Conservation (phyloP, 2,888 invertebrate species). For the Polydrusus cervinus region DNA sequence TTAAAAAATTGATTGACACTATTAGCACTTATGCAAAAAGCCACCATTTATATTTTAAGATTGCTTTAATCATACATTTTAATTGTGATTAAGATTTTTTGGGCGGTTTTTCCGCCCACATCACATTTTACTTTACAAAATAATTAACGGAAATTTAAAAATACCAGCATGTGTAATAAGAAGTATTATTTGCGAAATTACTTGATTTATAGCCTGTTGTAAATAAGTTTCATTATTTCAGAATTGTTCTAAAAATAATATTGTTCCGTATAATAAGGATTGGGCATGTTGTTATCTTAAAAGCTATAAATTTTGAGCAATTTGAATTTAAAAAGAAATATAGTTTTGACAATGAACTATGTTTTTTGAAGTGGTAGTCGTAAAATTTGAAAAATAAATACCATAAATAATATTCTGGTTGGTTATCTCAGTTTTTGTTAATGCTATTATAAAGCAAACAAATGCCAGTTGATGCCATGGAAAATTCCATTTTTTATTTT, state of each 20-base stretch:
- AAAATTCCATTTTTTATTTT: neutral
- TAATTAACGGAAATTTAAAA: slow-evolving; percentile 19
- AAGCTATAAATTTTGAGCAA: slow-evolving; percentile 2
- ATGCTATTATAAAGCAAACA: neutral
- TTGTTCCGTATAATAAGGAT: neutral
- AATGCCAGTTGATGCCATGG: neutral
- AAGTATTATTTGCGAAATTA: slow-evolving; percentile 15
- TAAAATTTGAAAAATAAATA: slow-evolving; percentile 6
- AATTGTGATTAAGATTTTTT: too few species aligned
- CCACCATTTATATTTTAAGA: too few species aligned
- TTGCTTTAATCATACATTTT: too few species aligned
- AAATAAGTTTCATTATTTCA: slow-evolving; percentile 27
- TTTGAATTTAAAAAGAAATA: slow-evolving; percentile 11
- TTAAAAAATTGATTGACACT: too few species aligned
- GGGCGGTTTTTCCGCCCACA: neutral
- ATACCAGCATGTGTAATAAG: slow-evolving; percentile 19
- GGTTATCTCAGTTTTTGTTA: neutral
- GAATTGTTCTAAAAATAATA: slow-evolving; percentile 17
- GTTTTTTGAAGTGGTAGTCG: neutral
- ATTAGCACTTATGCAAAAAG: too few species aligned
- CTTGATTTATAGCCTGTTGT: slow-evolving; percentile 23
- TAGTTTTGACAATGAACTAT: slow-evolving; percentile 9
- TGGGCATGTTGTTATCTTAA: slow-evolving; percentile 2
- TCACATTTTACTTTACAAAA: neutral
- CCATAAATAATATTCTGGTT: neutral